Base-by-base conservation (phyloP, 2,113 vertebrate genomes). In the Rhabdornis inornatus region DNA sequence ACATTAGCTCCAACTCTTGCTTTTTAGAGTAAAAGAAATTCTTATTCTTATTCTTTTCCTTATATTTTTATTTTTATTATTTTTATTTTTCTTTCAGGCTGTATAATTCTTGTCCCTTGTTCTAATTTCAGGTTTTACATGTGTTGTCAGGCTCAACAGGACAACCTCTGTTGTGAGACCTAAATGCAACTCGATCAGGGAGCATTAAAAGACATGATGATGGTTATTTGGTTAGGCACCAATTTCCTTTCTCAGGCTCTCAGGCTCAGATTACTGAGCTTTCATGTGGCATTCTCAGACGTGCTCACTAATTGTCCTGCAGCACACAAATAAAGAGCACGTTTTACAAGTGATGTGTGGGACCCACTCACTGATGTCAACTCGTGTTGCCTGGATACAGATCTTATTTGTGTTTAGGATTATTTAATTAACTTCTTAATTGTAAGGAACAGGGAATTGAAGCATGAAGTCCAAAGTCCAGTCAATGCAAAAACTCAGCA, bases 221-320 rank as follows among this genome's bases (percentile, higher is more conserved):
- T 8, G 53, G 83, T 89, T 95, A 35, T 92, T 97, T 97, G 94
- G 93, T 97, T 91, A 96, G 92, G 72, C 93, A 96, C 94, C 88
- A 95, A 87, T 96, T 96, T 97, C 88, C 94, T 95, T 84, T 93
- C 93, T 95, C 88, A 89, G 90, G 93, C 85, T 94, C 82, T 39
- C 37, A 69, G 79, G 27, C 90, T 91, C 90, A 64, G 86, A 93
- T 84, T 89, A 64, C 90, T 94, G 49, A 95, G 65, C 79, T 89
- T 83, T 94, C 76, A 94, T 97, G 72, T 94, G 88, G 86, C 88
- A 84, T 84, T 87, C 92, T 84, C 90, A 96, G 90, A 89, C 92
- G 60, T 10, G 40, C 37, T 94, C 90, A 92, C 92, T 96, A 79
- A 96, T 90, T 94, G 88, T 57, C 31, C 76, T 92, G 68, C 44